Evolutionary conservation across 2,797 vertebrate species (phyloP), one percentile per base, ranked within the genome.

Genomic region (Gambusia yucatana): DNA sequence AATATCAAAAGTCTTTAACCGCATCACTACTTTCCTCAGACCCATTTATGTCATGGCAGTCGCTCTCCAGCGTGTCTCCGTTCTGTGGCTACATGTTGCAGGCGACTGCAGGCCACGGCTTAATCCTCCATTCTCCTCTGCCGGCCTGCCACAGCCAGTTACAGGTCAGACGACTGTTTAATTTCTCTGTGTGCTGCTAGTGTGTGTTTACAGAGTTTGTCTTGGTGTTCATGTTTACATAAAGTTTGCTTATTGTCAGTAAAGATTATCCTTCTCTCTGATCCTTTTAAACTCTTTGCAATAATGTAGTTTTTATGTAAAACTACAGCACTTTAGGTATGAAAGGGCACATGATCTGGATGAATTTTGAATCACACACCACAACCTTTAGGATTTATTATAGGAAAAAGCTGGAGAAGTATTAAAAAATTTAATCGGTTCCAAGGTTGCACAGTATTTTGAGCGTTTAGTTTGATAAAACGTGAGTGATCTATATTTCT

Each of bases 81-180:
- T 50, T 43, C 28, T 96, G 96, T 84, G 79, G 80, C 13, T 96
- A 94, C 86, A 81, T 33, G 55, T 48, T 95, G 30, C 77, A 87
- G 71, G 79, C 6, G 61, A 48, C 72, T 41, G 59, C 76, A 44
- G 77, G 33, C 28, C 76, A 43, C 20, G 89, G 87, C 4, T 86
- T 95, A 67, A 79, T 84, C 48, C 72, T 96, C 74, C 84, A 85
- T 39, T 91, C 95, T 79, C 94, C 95, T 55, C 86, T 96, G 72
- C 96, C 94, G 72, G 86, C 93, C 67, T 96, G 96, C 76, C 93
- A 96, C 91, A 93, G 91, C 39, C 71, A 84, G 39, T 28, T 44
- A 72, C 55, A 20, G 88, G 96, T 96, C 71, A 94, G 91, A 47
- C 11, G 25, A 41, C 22, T 80, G 46, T 14, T 20, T 41, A 43